Evolutionary conservation across 2,113 vertebrate genomes (phyloP).

Genomic region (Shinisaurus crocodilurus): DNA sequence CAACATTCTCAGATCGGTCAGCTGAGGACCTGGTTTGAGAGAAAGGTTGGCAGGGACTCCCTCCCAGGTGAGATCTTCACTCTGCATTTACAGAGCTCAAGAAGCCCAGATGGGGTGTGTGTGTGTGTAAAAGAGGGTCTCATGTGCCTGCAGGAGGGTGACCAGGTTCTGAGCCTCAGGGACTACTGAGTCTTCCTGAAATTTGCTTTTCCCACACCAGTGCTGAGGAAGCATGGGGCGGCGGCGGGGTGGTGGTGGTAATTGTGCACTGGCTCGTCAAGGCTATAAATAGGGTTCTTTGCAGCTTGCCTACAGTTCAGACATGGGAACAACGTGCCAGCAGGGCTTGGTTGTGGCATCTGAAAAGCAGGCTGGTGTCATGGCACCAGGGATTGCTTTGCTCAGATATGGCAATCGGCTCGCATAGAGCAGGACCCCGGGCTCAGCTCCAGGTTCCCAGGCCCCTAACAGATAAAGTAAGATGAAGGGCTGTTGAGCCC

Average conservation of each 20-base stretch:
- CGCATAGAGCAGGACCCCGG: background rate
- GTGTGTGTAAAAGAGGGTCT: no score
- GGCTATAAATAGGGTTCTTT: background rate
- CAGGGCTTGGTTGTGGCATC: background rate
- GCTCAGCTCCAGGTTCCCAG: slow-evolving; percentile 2
- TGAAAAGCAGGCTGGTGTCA: background rate
- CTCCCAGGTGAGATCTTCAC: background rate
- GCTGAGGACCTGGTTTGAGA: background rate
- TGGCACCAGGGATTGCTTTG: background rate
- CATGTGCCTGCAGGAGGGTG: background rate
- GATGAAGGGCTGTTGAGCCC: background rate
- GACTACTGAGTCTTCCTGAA: background rate
- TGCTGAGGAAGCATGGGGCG: background rate
- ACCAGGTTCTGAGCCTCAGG: background rate
- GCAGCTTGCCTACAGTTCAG: no score
- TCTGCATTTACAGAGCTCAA: background rate
- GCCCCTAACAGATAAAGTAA: background rate
- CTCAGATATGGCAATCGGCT: background rate
- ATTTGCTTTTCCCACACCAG: background rate
- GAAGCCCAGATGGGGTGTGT: background rate
- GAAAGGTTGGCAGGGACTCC: background rate
- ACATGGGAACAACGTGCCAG: background rate
- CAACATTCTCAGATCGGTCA: background rate
- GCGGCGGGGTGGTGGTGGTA: no score
- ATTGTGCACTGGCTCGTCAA: no score